A percentile compares a stretch with the other conserved stretches of the same genome.
Evolutionary conservation across 2,797 vertebrate genomes (phyloP).

Genomic region (Odontamblyopus lacepedii): DNA sequence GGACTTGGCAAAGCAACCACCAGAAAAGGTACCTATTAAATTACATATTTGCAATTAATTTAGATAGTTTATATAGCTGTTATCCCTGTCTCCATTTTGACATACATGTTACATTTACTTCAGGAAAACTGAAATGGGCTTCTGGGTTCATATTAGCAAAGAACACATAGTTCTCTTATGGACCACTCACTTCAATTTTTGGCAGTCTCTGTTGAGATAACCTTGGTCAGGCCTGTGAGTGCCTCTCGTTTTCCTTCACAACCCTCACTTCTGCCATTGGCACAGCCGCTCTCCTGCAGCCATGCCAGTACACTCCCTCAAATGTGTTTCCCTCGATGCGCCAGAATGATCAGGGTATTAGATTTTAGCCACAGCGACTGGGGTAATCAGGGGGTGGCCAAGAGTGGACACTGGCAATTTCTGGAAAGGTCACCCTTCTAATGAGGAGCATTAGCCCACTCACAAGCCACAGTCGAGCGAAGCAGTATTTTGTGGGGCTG

Average conservation of each 20-base stretch:
- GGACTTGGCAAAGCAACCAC: too few species aligned
- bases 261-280: not conserved
- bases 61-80: not conserved
- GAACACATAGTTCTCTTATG: conserved; percentile 5
- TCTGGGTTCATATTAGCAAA: not conserved
- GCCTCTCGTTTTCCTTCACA: conserved; percentile 4
- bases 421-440: conserved; percentile 72
- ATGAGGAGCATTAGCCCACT: conserved; percentile 69
- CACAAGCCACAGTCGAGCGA: conserved; percentile 51
- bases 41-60: not conserved
- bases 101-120: not conserved
- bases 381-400: conserved; percentile 61
- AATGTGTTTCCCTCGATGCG: conserved; percentile 36
- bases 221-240: not conserved
- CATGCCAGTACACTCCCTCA: conserved; percentile 22
- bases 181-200: not conserved
- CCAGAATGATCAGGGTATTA: conserved; percentile 48
- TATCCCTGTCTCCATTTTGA: not conserved
- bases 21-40: too few species aligned
- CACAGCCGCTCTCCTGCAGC: conserved; percentile 9
- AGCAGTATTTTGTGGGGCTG: conserved; percentile 61
- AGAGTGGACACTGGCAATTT: conserved; percentile 60
- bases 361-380: conserved; percentile 60
- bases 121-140: not conserved
- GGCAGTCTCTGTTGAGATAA: conserved; percentile 12